phyloP scores from a whole-genome alignment of 2,113 vertebrate genomes.

The Ciconia boyciana region DNA sequence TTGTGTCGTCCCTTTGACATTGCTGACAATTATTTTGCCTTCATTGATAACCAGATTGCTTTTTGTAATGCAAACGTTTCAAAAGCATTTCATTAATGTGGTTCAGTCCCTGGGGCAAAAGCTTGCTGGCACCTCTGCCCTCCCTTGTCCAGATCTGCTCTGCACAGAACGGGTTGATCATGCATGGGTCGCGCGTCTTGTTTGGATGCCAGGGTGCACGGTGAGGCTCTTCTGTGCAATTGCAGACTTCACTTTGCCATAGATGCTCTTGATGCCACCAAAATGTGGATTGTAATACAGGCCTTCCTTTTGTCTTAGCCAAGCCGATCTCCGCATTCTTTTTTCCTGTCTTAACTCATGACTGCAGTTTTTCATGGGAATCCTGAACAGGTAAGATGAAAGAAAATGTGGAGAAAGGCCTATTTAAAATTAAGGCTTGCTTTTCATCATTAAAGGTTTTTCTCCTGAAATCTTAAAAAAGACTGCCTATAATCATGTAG shows the following conservation, averaged over 20 bases:
- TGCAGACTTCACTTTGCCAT: background rate
- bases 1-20: background rate
- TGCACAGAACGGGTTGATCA: background rate
- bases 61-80: background rate
- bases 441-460: background rate
- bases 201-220: background rate
- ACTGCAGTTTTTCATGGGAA: background rate
- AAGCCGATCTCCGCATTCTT: accelerated
- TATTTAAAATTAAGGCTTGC: background rate
- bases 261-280: background rate
- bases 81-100: background rate
- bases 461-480: background rate
- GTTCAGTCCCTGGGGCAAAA: background rate
- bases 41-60: background rate
- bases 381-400: background rate
- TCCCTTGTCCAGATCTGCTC: background rate
- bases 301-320: background rate
- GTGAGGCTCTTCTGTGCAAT: background rate
- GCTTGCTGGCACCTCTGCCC: background rate
- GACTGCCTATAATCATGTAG: background rate
- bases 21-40: background rate
- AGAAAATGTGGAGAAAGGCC: background rate
- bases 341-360: background rate
- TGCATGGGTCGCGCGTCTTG: background rate
- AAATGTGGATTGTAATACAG: background rate